Evolutionary conservation across 2,797 vertebrate genomes (phyloP).

Genomic region (Pitangus sulphuratus): DNA sequence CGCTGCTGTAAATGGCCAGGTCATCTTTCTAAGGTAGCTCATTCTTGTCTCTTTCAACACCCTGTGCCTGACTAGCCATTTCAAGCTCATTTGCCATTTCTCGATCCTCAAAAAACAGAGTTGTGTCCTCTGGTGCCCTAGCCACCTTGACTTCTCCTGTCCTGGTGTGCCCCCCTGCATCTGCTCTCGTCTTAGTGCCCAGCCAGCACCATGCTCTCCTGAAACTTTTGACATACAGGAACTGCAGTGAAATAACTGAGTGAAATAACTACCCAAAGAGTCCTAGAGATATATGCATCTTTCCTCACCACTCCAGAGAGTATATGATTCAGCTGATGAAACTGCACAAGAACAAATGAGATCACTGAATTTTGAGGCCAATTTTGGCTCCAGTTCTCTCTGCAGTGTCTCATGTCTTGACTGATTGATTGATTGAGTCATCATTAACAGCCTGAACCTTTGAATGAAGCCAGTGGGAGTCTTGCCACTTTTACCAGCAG

Average conservation of each 20-base stretch:
- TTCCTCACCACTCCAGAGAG: not conserved
- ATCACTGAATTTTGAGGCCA: constrained; percentile 22
- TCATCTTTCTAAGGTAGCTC: not conserved
- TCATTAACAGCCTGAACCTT: constrained; percentile 54
- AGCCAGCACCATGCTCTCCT: not conserved
- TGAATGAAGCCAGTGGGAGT: constrained; percentile 66
- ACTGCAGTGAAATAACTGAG: not conserved
- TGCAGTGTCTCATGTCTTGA: not conserved
- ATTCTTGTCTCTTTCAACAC: not conserved
- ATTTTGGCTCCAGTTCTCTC: not conserved
- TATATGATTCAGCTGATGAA: constrained; percentile 7
- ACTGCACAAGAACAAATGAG: not conserved
- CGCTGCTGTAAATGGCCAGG: not conserved
- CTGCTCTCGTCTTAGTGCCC: not conserved
- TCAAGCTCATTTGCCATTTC: not conserved
- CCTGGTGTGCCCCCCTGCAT: rapidly evolving
- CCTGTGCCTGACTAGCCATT: not conserved
- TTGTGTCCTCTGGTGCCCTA: not conserved
- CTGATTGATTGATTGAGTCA: constrained; percentile 60
- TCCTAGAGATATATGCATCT: not conserved
- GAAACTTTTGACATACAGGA: not conserved
- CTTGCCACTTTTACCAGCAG: constrained; percentile 37
- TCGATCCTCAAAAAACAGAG: not conserved
- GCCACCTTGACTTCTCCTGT: not conserved
- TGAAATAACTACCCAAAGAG: not conserved